A percentile compares a stretch with the other conserved stretches of the same genome.
Conservation (phyloP, 92 coral and sea anemone genomes). For the Heliopora coerulea region DNA sequence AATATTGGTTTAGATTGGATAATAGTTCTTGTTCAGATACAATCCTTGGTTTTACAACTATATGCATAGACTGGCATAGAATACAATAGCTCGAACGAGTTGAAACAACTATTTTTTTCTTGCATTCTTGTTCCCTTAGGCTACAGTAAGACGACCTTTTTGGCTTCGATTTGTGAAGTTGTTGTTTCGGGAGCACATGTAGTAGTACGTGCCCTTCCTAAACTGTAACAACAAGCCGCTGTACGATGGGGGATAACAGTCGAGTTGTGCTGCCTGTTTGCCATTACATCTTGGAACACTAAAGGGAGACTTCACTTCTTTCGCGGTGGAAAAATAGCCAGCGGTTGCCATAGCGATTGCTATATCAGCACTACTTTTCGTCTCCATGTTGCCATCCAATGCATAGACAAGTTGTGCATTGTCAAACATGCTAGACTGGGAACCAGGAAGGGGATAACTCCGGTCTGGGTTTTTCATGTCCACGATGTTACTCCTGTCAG, state of each 20-base stretch:
- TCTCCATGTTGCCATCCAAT: conserved; percentile 43
- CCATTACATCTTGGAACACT: background rate
- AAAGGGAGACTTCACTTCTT: conserved; percentile 3
- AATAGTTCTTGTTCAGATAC: no score
- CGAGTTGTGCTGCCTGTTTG: conserved; percentile 16
- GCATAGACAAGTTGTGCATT: conserved; percentile 65
- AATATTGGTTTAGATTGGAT: no score
- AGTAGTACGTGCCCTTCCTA: conserved; percentile 53
- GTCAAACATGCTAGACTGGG: conserved; percentile 62
- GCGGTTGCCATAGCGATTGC: conserved; percentile 80
- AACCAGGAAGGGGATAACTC: conserved; percentile 81
- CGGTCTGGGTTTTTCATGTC: conserved; percentile 61
- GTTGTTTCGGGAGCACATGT: conserved; percentile 82
- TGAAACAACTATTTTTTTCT: no score
- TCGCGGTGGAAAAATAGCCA: conserved; percentile 49
- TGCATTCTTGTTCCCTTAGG: background rate
- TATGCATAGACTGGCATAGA: no score
- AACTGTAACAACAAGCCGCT: conserved; percentile 71
- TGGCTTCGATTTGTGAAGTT: conserved; percentile 97
- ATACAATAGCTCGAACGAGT: no score
- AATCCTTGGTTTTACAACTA: no score
- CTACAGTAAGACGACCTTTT: conserved; percentile 71
- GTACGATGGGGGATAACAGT: conserved; percentile 72
- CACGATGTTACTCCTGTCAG: conserved; percentile 90
- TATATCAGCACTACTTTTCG: conserved; percentile 65